phyloP scores from a whole-genome alignment of 2,113 vertebrate species.

The Menidia beryllina region DNA sequence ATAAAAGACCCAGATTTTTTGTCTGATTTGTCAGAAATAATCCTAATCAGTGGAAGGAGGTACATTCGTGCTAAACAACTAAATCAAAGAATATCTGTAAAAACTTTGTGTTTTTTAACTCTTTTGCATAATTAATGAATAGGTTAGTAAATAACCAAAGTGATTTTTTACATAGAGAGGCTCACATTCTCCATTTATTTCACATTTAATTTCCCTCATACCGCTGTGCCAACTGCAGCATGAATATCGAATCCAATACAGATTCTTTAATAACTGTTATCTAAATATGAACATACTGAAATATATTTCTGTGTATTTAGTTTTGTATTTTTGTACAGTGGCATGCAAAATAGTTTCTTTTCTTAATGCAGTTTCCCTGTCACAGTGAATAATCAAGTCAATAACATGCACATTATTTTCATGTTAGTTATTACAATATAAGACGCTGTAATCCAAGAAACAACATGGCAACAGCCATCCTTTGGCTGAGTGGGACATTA shows the following conservation, averaged over 20 bases:
- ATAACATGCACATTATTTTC: constrained; percentile 58
- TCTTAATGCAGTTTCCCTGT: constrained; percentile 46
- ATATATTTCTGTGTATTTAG: constrained; percentile 26
- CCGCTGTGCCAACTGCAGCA: constrained; percentile 22
- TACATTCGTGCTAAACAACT: neutral
- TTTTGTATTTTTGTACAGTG: constrained; percentile 34
- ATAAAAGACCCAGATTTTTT: neutral
- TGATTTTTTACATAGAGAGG: neutral
- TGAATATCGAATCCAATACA: constrained; percentile 26
- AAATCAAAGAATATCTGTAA: constrained; percentile 10
- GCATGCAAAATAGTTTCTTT: constrained; percentile 59
- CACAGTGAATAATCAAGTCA: constrained; percentile 45
- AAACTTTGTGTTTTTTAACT: neutral
- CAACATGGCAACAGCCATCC: constrained; percentile 7
- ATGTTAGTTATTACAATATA: constrained; percentile 49
- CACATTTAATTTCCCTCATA: constrained; percentile 3
- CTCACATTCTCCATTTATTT: constrained; percentile 10
- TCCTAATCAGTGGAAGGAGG: neutral
- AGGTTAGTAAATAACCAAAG: neutral
- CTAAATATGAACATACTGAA: constrained; percentile 26
- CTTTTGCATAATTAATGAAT: no score
- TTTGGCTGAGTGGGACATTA: constrained; percentile 30
- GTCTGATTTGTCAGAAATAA: neutral
- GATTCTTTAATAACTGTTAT: constrained; percentile 7
- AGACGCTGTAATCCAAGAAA: constrained; percentile 17